phyloP scores from a whole-genome alignment of 2,888 invertebrate species.

The Hartigia nigra region DNA sequence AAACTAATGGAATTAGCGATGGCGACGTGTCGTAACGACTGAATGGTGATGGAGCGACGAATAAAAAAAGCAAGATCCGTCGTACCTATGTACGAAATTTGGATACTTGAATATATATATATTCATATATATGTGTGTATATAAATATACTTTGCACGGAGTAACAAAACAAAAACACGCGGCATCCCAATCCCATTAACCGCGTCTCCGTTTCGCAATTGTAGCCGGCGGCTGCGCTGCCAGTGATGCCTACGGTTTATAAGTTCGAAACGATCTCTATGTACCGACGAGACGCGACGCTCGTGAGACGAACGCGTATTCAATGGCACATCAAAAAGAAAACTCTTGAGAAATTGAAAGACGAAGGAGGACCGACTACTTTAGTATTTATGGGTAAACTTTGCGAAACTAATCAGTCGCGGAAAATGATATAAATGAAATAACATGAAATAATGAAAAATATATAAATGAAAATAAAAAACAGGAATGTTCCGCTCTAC shows the following conservation, averaged over 20 bases:
- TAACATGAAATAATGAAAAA: too few relatives aligned
- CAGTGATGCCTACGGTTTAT: background rate
- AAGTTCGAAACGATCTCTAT: background rate
- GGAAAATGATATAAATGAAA: too few relatives aligned
- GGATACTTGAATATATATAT: background rate
- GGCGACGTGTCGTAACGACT: background rate
- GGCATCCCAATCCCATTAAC: background rate
- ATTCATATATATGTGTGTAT: background rate
- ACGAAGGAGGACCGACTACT: conserved; percentile 11
- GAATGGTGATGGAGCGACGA: background rate
- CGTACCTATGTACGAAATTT: background rate
- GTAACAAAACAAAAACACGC: background rate
- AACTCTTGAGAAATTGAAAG: background rate
- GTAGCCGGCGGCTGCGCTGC: background rate
- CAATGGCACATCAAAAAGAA: background rate
- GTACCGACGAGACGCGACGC: background rate
- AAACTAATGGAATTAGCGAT: background rate
- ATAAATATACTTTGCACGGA: background rate
- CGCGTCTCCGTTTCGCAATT: background rate
- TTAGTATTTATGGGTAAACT: conserved; percentile 28
- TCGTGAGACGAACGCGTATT: background rate
- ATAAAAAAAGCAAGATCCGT: background rate
- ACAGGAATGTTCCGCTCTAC: background rate
- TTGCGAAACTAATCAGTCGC: conserved; percentile 21
- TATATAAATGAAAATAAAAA: too few relatives aligned